Evolutionary conservation across 2,888 invertebrate genomes (phyloP), one percentile per base, ranked within the genome.

Genomic region (Scelioninae gen. 2): DNA sequence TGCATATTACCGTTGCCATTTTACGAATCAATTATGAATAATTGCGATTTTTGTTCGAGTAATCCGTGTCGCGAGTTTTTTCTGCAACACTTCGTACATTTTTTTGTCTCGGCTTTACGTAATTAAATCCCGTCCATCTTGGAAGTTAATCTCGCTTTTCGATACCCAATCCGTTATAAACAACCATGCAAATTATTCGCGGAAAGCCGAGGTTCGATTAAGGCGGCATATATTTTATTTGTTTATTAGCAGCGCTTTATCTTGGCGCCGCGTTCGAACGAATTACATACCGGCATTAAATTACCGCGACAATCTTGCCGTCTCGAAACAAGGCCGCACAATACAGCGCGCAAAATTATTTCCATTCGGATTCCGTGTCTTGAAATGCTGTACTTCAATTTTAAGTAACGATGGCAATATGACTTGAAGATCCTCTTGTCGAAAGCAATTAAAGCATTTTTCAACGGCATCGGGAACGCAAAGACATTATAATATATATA

Each of bases 231-330:
- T 68, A 53, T 57, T 60, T 73, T 70, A 53, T 73, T 76, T 76
- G 75, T 75, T 78, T 76, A 73, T 75, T 76, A 76, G 74, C 74
- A 11, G 61, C 67, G 75, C 72, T 78, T 76, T 78, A 76, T 76
- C 76, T 73, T 76, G 76, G 74, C 78, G 78, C 76, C 76, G 70
- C 52, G 28, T 50, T 55, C 67, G 55, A 60, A 69, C 50, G 74
- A 73, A 64, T 60, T 58, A 53, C 64, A 39, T 18, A 31, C 48
- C 28, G 39, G 69, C 45, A 35, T 69, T 69, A 69, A 73, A 69
- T 73, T 73, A 73, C 68, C 61, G 48, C 67, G 43, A 57, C 67
- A 52, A 58, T 58, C 52, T 58, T 55, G 45, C 63, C 35, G 52
- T 18, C 60, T 64, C 53, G 46, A 37, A 41, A 58, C 45, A 61